Evolutionary conservation across 2,888 invertebrate species (phyloP).

Genomic region (Thecocarcelia acutangulata): DNA sequence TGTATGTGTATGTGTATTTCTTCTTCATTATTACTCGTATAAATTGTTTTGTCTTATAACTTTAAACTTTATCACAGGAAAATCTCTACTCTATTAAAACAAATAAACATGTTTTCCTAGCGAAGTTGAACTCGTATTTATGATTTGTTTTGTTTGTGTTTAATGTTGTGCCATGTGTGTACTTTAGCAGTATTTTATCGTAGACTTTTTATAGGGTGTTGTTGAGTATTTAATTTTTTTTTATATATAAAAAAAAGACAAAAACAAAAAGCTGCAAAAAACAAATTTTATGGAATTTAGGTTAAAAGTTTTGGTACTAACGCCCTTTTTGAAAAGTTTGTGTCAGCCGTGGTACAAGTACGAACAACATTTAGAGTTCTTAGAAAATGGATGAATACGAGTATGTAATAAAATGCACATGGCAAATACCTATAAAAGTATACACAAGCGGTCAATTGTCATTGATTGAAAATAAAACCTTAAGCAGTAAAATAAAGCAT

Average conservation of each 20-base stretch:
- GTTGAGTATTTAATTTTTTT: constrained; percentile 16
- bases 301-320: constrained; percentile 71
- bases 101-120: constrained; percentile 14
- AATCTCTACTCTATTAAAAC: constrained; percentile 37
- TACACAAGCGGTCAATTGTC: no score
- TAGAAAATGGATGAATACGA: no score
- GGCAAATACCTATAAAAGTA: no score
- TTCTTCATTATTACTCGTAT: no score
- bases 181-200: constrained; percentile 74
- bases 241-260: no score
- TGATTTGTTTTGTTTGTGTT: constrained; percentile 36
- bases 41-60: background rate
- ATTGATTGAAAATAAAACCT: no score
- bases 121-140: constrained; percentile 43
- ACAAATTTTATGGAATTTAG: constrained; percentile 68
- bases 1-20: background rate
- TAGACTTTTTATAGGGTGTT: constrained; percentile 25
- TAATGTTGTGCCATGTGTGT: constrained; percentile 44
- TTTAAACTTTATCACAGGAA: constrained; percentile 41
- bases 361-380: no score
- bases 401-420: no score
- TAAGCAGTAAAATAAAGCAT: background rate
- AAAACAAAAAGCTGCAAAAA: no score
- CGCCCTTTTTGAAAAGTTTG: constrained; percentile 70
- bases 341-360: background rate